phyloP scores from a whole-genome alignment of 53 echinoderm and acorn worm genomes.

The Mesocentrotus franciscanus region DNA sequence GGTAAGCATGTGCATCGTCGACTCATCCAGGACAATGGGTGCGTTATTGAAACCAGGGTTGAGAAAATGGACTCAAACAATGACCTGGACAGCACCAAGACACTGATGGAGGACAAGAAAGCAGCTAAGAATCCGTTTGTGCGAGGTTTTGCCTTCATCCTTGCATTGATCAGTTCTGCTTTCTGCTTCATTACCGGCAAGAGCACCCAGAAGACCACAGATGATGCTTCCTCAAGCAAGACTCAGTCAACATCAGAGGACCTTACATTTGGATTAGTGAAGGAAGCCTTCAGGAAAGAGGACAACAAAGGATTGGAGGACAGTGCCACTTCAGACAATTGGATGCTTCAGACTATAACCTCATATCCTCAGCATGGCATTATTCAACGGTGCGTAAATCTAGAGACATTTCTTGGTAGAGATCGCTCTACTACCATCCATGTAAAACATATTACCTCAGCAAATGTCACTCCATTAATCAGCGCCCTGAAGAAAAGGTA shows the following conservation, averaged over 20 bases:
- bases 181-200: not conserved
- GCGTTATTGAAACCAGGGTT: constrained; percentile 2
- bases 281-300: not conserved
- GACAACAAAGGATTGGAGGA: not conserved
- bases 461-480: not conserved
- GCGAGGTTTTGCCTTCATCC: not conserved
- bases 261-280: not conserved
- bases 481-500: not conserved
- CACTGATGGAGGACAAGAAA: not conserved
- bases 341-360: constrained; percentile 2
- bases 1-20: not conserved
- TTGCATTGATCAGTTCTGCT: not conserved
- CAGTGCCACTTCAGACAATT: not conserved
- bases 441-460: not conserved
- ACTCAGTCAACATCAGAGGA: not conserved
- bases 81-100: not conserved
- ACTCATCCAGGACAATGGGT: not conserved
- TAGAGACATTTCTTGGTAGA: constrained; percentile 10
- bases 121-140: not conserved
- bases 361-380: not conserved
- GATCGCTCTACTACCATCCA: not conserved
- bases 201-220: not conserved
- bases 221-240: not conserved
- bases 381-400: not conserved
- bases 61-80: constrained; percentile 35